Evolutionary conservation across 2,113 vertebrate genomes (phyloP), one percentile per base, ranked within the genome.

Genomic region (Coreoperca whiteheadi): DNA sequence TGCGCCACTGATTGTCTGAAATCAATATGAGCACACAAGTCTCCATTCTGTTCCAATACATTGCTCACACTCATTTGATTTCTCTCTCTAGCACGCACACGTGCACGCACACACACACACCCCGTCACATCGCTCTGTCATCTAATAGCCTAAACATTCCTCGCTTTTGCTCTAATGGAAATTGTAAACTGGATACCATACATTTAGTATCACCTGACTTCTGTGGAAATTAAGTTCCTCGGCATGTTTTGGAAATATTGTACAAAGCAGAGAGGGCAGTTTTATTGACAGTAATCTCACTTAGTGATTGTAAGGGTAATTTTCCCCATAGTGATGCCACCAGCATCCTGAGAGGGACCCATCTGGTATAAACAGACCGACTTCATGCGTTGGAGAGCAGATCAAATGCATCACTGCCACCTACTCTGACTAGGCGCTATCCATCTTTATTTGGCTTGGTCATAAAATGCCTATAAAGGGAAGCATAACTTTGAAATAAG

Each of bases 331-430:
- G 78, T 59, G 83, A 79, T 46, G 73, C 72, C 79, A 68, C 51
- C 73, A 57, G 74, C 59, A 67, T 84, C 84, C 81, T 80, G 74
- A 87, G 81, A 87, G 78, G 69, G 59, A 65, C 84, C 65, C 86
- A 87, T 84, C 84, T 93, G 85, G 32, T 84, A 23, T 72, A 82
- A 77, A 85, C 77, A 67, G 68, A 74, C 59, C 48, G 28, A 56
- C 43, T 73, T 71, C 61, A 72, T 64, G 39, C 46, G 43, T 70
- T 75, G 39, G 53, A 75, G 59, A 81, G 74, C 76, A 78, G 70
- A 81, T 85, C 56, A 84, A 85, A 91, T 91, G 77, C 86, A 88
- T 90, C 87, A 88, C 82, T 90, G 84, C 77, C 84, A 85, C 46
- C 76, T 65, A 81, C 65, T 77, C 66, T 77, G 71, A 83, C 63